Conservation (phyloP, 2,888 invertebrate species). For the Prosopocoilus inquinatus region DNA sequence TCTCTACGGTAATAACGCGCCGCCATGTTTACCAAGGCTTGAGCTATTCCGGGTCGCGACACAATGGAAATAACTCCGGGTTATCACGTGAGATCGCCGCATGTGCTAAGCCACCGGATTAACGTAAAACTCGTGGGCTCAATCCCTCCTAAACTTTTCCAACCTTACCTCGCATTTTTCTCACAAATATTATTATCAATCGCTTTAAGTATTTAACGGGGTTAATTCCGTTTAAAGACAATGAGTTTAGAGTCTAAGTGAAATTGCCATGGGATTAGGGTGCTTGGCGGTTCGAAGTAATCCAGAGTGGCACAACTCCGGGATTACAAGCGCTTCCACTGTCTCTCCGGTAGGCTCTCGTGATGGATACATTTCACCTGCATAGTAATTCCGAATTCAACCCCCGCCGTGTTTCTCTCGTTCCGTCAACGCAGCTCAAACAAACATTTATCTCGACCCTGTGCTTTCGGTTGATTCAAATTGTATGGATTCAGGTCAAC, state of each 20-base stretch:
- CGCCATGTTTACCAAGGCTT: constrained; percentile 31
- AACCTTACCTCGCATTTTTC: too few relatives aligned
- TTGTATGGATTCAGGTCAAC: too few relatives aligned
- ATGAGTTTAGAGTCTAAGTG: not conserved
- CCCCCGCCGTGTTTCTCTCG: not conserved
- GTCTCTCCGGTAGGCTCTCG: constrained; percentile 3
- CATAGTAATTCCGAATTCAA: constrained; percentile 1
- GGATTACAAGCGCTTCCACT: constrained; percentile 1
- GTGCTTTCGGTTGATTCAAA: too few relatives aligned
- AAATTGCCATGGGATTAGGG: constrained; percentile 1
- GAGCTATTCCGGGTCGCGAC: constrained; percentile 42
- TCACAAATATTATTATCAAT: too few relatives aligned
- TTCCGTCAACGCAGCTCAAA: too few relatives aligned
- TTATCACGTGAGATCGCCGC: constrained; percentile 35
- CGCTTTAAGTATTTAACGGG: too few relatives aligned
- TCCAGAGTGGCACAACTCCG: not conserved
- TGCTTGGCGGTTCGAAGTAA: constrained; percentile 1
- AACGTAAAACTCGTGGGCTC: too few relatives aligned
- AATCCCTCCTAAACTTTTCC: too few relatives aligned
- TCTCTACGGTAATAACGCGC: constrained; percentile 34
- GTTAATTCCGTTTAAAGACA: constrained; percentile 2
- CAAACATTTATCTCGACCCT: too few relatives aligned
- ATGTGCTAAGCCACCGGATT: constrained; percentile 34
- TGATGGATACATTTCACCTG: constrained; percentile 9
- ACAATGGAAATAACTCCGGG: constrained; percentile 43